phyloP scores from a whole-genome alignment of 2,113 vertebrate species.

The Candoia aspera region DNA sequence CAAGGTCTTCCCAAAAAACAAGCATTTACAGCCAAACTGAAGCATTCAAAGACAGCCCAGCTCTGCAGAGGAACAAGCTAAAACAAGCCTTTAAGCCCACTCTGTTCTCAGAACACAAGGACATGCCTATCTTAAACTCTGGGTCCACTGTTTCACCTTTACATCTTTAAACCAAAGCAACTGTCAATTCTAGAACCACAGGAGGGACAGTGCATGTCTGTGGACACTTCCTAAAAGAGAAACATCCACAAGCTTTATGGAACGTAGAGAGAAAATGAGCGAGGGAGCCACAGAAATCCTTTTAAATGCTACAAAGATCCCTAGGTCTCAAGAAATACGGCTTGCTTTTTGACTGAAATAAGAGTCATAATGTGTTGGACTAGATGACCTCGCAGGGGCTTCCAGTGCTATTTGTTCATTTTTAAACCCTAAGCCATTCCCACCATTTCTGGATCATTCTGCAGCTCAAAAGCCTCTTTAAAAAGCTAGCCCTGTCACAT shows the following conservation, averaged over 20 bases:
- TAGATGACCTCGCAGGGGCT: not conserved
- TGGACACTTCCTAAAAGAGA: not conserved
- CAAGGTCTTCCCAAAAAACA: conserved; percentile 23
- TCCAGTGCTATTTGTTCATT: not conserved
- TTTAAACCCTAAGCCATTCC: not conserved
- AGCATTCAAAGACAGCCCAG: conserved; percentile 20
- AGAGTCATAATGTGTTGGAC: not conserved
- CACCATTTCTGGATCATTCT: not conserved
- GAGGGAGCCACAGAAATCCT: not conserved
- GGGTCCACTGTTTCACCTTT: not conserved
- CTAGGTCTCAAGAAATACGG: not conserved
- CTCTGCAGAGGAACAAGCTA: rapidly evolving
- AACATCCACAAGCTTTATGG: not conserved
- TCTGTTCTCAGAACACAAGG: rapidly evolving
- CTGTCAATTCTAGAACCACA: not conserved
- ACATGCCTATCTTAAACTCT: not conserved
- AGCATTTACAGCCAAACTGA: not conserved
- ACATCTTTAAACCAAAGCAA: not conserved
- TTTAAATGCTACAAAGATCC: not conserved
- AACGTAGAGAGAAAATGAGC: not conserved
- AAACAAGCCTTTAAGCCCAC: not conserved
- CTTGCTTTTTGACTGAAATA: not conserved
- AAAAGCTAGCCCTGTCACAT: too few species aligned
- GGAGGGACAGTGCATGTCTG: too few species aligned
- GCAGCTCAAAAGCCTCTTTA: not conserved